Evolutionary conservation across 2,888 invertebrate genomes (phyloP), one percentile per base, ranked within the genome.

Genomic region (Ypsolopha scabrella): DNA sequence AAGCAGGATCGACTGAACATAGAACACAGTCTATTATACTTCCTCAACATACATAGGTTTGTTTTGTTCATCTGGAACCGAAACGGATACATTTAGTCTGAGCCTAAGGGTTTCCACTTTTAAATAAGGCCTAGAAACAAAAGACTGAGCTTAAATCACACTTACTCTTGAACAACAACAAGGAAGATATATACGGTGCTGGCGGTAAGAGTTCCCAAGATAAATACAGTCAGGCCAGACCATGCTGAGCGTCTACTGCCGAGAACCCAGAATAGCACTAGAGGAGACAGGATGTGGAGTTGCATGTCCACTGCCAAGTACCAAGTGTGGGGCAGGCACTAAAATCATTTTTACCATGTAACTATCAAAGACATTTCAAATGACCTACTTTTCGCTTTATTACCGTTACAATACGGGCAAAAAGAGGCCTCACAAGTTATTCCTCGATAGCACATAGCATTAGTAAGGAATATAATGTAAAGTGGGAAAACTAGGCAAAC

Each of bases 251-350:
- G 57, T 43, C 54, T 67, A 0, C 64, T 60, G 0, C 66, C 61
- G 0, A 81, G 57, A 1, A 78, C 62, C 72, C 75, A 81, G 49
- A 67, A 65, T 3, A 81, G 58, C 2, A 80, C 57, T 0, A 81
- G 24, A 0, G 81, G 81, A 0, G 80, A 78, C 8, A 80, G 14
- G 2, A 80, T 63, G 54, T 79, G 67, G 0, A 80, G 66, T 24
- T 81, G 81, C 1, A 80, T 65, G 48, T 81, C 81, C 8, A 81
- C 69, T 0, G 80, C 77, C 2, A 81, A 54, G 54, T 80, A 81
- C 81, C 80, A 81, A 0, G 69, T 64, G 53, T 75, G 75, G 2
- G 64, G 52, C 0, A 80, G 55, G 52, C 81, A 80, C 81, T 81
- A 63, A 6, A 72, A 67, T 49, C 14, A 55, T 14, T 48, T 50